Evolutionary conservation across 2,113 vertebrate genomes (phyloP).

Genomic region (Alouatta palliata): DNA sequence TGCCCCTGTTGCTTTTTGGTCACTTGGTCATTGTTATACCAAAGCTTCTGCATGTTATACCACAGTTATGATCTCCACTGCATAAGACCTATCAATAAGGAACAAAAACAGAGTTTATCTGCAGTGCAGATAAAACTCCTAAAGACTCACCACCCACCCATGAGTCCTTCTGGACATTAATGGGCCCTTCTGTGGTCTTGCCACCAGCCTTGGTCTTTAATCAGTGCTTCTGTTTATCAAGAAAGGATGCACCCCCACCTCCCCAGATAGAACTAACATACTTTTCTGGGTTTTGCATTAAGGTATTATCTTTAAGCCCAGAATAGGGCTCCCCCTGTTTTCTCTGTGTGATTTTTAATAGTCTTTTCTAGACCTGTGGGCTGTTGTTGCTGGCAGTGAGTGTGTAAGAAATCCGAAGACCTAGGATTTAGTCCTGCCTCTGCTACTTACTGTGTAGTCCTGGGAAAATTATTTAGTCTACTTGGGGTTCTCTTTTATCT

Average conservation of each 20-base stretch:
- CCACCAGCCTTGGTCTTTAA: background rate
- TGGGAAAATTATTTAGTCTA: background rate
- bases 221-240: background rate
- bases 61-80: background rate
- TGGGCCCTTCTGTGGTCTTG: background rate
- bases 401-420: background rate
- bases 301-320: background rate
- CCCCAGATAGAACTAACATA: background rate
- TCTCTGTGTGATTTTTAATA: background rate
- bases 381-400: background rate
- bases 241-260: background rate
- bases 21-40: rapidly evolving
- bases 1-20: background rate
- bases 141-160: background rate
- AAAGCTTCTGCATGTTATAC: background rate
- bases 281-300: background rate
- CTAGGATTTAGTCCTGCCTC: background rate
- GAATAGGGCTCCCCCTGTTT: background rate
- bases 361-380: background rate
- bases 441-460: background rate
- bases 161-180: background rate
- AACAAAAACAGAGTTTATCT: background rate
- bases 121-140: background rate
- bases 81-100: background rate
- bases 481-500: background rate